phyloP scores from a whole-genome alignment of 1,140 invertebrate species.

The Leptoteleia sp. region DNA sequence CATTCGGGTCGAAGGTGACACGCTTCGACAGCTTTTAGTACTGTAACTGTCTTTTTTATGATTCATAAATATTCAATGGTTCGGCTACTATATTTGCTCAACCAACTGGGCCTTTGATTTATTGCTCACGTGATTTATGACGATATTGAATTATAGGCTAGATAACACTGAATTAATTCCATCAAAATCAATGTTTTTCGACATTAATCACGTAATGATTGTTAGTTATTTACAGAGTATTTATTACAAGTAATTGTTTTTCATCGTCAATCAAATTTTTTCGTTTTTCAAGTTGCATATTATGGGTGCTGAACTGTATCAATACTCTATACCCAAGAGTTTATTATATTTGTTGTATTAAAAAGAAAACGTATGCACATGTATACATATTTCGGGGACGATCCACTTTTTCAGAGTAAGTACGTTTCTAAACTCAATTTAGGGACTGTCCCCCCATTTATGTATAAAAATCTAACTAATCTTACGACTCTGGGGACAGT shows the following conservation, averaged over 20 bases:
- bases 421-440: too few relatives aligned
- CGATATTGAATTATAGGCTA: conserved; percentile 46
- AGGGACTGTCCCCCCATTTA: too few relatives aligned
- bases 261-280: neutral
- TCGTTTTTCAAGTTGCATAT: neutral
- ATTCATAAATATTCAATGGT: conserved; percentile 66
- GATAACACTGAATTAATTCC: conserved; percentile 55
- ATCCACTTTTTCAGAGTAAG: too few relatives aligned
- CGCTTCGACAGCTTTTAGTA: conserved; percentile 67
- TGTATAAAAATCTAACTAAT: too few relatives aligned
- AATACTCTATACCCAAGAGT: too few relatives aligned
- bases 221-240: conserved; percentile 22
- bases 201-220: conserved; percentile 44
- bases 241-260: conserved; percentile 23
- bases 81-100: conserved; percentile 62
- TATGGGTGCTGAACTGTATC: too few relatives aligned
- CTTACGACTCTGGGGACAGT: too few relatives aligned
- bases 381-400: too few relatives aligned
- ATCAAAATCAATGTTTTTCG: conserved; percentile 47
- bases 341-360: too few relatives aligned
- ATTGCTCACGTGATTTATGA: conserved; percentile 57
- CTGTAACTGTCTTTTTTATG: conserved; percentile 66
- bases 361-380: too few relatives aligned
- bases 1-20: conserved; percentile 64
- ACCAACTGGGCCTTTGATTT: conserved; percentile 56